Evolutionary conservation across 2,113 vertebrate genomes (phyloP), one percentile per base, ranked within the genome.

Genomic region (Marmota monax): DNA sequence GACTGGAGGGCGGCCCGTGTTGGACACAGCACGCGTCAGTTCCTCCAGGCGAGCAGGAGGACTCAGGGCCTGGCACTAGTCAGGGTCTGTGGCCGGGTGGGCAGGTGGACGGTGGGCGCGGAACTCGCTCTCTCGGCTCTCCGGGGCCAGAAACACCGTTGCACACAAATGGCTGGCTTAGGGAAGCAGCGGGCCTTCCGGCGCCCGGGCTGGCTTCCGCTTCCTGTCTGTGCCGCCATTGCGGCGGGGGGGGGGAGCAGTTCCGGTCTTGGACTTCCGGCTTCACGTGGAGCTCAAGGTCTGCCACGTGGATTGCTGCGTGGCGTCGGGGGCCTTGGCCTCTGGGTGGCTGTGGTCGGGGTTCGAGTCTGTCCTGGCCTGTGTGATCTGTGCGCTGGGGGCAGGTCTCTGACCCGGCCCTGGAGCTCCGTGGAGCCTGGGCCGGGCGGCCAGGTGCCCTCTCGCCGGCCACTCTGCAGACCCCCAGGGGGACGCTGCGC

Each of bases 301-400:
- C 56, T 18, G 56, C 56, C 7, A 7, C 51, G 0, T 14, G 18
- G 56, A 10, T 61, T 25, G 34, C 13, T 80, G 29, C 32, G 16
- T 0, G 51, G 14, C 7, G 12, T 1, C 1, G 7, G 56, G 20
- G 18, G n/a, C 12, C n/a, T n/a, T 69, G 22, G 2, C 53, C 1
- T 74, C 74, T 9, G 45, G 17, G 12, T 4, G 10, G 0, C 61
- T 2, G 45, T 17, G 76, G 16, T 53, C 20, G 22, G 92, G 76
- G 17, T 56, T 84, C 77, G 14, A 22, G 76, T n/a, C n/a, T n/a
- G n/a, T n/a, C 27, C 74, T 87, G 39, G n/a, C 16, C 58, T 63
- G 84, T 74, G 42, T 70, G 56, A 88, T 7, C 16, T 25, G 18
- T 83, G 23, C 39, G 6, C n/a, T 77, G 0, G 0, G 17, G 45